phyloP scores from a whole-genome alignment of 2,113 vertebrate species.

The Ranitomeya imitator region DNA sequence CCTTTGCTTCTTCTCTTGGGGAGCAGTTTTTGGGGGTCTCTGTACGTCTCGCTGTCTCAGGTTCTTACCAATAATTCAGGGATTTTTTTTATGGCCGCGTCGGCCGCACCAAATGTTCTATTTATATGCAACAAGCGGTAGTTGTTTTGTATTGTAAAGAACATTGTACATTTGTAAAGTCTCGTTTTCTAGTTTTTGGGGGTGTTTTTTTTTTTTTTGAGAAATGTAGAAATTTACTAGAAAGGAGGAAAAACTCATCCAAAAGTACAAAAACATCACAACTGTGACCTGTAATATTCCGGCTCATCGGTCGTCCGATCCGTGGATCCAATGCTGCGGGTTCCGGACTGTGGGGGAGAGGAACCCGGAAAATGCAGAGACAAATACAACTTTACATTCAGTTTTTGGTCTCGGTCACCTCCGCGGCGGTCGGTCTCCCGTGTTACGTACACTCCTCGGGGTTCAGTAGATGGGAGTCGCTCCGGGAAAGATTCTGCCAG shows the following conservation, averaged over 20 bases:
- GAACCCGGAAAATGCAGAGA: no score
- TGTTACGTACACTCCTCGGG: background rate
- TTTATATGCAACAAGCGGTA: slow-evolving; percentile 77
- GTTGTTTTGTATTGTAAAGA: slow-evolving; percentile 73
- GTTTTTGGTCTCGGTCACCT: background rate
- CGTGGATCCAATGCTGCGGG: background rate
- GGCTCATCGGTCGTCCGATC: background rate
- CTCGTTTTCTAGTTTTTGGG: slow-evolving; percentile 69
- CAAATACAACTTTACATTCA: no score
- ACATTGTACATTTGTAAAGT: slow-evolving; percentile 73
- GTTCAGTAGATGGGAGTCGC: background rate
- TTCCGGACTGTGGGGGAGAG: no score
- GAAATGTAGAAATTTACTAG: slow-evolving; percentile 48
- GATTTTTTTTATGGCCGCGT: slow-evolving; percentile 72
- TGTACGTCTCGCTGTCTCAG: slow-evolving; percentile 69
- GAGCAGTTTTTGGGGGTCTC: slow-evolving; percentile 63
- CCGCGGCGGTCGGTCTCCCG: background rate
- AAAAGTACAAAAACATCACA: no score
- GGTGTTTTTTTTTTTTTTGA: slow-evolving; percentile 61
- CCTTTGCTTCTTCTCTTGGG: slow-evolving; percentile 61
- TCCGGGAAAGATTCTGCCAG: background rate
- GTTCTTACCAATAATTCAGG: slow-evolving; percentile 75
- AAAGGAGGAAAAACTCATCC: slow-evolving; percentile 46
- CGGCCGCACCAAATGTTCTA: slow-evolving; percentile 76
- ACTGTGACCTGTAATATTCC: no score